Evolutionary conservation across 1,140 invertebrate species (phyloP).

Genomic region (Sminthurides bifidus): DNA sequence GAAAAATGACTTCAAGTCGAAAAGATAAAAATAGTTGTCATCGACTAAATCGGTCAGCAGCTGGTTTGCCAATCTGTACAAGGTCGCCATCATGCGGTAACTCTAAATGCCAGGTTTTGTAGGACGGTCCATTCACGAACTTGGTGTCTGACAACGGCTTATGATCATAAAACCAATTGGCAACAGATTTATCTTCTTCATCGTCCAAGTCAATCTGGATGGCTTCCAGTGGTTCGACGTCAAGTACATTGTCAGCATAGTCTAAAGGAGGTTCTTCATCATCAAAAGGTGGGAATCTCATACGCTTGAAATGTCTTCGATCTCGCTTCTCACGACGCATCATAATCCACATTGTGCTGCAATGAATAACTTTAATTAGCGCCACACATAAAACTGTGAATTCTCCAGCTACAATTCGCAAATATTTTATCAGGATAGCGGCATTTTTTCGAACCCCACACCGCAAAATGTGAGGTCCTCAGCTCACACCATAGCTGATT

Average conservation of each 20-base stretch:
- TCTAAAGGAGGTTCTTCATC: slow-evolving; percentile 99
- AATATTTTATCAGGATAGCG: slow-evolving; percentile 4
- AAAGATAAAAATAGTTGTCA: slow-evolving; percentile 98
- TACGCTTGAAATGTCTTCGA: slow-evolving; percentile 95
- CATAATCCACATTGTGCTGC: slow-evolving; percentile 99
- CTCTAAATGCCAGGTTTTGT: slow-evolving; percentile 87
- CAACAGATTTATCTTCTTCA: slow-evolving; percentile 85
- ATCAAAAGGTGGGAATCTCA: slow-evolving; percentile 99
- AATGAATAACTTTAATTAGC: slow-evolving; percentile 24
- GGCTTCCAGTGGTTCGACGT: slow-evolving; percentile 96
- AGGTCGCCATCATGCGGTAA: slow-evolving; percentile 93
- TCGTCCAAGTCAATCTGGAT: slow-evolving; percentile 97
- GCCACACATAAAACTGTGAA: slow-evolving; percentile 5
- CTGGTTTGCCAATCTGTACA: slow-evolving; percentile 95
- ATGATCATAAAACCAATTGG: slow-evolving; percentile 97
- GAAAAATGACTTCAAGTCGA: slow-evolving; percentile 98
- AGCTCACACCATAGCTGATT: slow-evolving; percentile 31
- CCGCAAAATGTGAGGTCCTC: slow-evolving; percentile 8
- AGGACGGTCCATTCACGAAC: slow-evolving; percentile 92
- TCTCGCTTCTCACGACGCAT: slow-evolving; percentile 98
- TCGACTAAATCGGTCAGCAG: slow-evolving; percentile 97
- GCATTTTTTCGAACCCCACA: neutral
- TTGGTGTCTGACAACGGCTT: slow-evolving; percentile 86
- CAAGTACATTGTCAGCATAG: slow-evolving; percentile 97
- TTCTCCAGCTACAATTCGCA: too few relatives aligned